phyloP scores from a whole-genome alignment of 2,797 vertebrate species.

The Kryptopterus vitreolus region DNA sequence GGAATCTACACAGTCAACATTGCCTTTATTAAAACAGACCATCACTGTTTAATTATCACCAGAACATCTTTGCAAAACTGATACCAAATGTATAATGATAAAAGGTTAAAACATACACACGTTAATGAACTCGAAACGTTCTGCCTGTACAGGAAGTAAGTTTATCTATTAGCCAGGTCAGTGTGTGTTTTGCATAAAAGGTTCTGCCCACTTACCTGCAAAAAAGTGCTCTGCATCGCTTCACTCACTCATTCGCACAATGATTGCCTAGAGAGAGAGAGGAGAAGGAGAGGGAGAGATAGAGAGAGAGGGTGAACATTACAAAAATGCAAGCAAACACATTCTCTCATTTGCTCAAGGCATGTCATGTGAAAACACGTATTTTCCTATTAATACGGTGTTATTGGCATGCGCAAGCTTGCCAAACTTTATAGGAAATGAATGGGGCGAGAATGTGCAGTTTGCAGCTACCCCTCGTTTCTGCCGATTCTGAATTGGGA shows the following conservation, averaged over 20 bases:
- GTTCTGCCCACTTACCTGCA: constrained; percentile 66
- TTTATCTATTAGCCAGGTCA: background rate
- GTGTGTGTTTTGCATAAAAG: background rate
- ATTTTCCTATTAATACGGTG: background rate
- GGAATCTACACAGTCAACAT: background rate
- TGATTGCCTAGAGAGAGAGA: constrained; percentile 56
- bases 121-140: background rate
- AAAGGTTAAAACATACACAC: fast-evolving
- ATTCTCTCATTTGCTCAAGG: constrained; percentile 10
- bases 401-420: constrained; percentile 3
- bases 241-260: constrained; percentile 80
- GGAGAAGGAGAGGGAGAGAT: constrained; percentile 12
- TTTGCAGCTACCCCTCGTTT: too few species aligned
- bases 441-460: background rate
- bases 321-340: background rate
- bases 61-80: background rate
- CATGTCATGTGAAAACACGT: background rate
- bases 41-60: background rate
- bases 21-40: background rate
- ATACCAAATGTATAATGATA: background rate
- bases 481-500: background rate
- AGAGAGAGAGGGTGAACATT: constrained; percentile 29
- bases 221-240: constrained; percentile 72
- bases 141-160: background rate
- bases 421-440: background rate